Base-by-base conservation (phyloP, 1,140 invertebrate genomes). In the Bombus polaris region DNA sequence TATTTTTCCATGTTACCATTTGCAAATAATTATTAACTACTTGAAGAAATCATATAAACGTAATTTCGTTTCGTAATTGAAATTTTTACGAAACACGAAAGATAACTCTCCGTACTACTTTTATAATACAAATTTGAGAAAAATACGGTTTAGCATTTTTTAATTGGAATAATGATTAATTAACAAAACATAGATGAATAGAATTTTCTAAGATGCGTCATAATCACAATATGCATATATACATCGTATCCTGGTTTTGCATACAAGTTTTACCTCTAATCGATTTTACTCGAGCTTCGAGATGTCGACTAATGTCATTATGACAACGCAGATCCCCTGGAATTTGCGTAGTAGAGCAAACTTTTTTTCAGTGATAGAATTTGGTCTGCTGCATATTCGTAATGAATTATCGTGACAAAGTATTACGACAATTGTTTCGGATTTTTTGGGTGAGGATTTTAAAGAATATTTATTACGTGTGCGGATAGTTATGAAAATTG, bases 271-370 rank as follows among this genome's bases (percentile, higher is more conserved):
- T 42, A 25, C 12, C 37, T 6, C 3, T 28, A 77, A 78, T 78
- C 82, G 75, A 84, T 70, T 68, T 15, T 53, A n/a, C 1, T 83
- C 82, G 65, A 78, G 28, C 1, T 28, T 84, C 44, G 75, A 71
- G 75, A 59, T 53, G 12, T 84, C 82, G 82, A 70, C 65, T 79
- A 79, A 70, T 35, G 82, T 84, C 75, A 77, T 59, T 84, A 59
- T 22, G 74, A 42, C 65, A 76, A 39, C 81, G 62, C 37, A 65
- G 12, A 25, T 75, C 32, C 9, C 35, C 32, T 37, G 42, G 42
- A 65, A 44, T 82, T 82, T 25, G 57, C 57, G 39, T 47, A 35
- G 32, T 82, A 32, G 57, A 37, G 18, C 10, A 1, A 32, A 39
- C 5, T 25, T 76, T 28, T 75, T 47, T 59, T 42, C 47, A 2